A percentile compares a stretch with the other conserved stretches of the same genome.
phyloP scores from a whole-genome alignment of 1,140 invertebrate genomes.

The Oedothorax gibbosus region DNA sequence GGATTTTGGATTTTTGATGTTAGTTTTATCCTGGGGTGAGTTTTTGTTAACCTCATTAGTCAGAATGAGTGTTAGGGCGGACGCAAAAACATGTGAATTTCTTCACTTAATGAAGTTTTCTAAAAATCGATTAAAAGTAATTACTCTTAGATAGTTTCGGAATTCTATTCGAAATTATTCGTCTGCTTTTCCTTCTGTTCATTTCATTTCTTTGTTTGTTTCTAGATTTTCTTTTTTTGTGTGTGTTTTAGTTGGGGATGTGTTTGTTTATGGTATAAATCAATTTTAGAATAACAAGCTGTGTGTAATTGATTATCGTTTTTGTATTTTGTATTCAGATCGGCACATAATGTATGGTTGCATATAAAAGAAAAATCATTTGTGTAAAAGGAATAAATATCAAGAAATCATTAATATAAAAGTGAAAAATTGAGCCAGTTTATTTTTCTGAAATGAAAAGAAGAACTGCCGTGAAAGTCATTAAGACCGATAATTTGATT shows the following conservation, averaged over 20 bases:
- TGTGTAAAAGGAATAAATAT: not conserved
- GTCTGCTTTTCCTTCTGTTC: slow-evolving; percentile 16
- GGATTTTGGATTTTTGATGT: slow-evolving; percentile 17
- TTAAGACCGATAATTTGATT: too few relatives aligned
- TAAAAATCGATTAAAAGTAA: slow-evolving; percentile 57
- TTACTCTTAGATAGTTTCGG: slow-evolving; percentile 50
- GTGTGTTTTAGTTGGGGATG: not conserved
- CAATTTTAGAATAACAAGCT: slow-evolving; percentile 35
- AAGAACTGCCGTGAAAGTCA: too few relatives aligned
- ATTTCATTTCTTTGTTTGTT: slow-evolving; percentile 6
- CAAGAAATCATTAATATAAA: not conserved
- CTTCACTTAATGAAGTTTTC: slow-evolving; percentile 56
- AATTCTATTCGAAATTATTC: slow-evolving; percentile 52
- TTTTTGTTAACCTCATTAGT: slow-evolving; percentile 52
- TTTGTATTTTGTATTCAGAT: not conserved
- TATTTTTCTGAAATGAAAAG: too few relatives aligned
- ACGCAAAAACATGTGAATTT: slow-evolving; percentile 53
- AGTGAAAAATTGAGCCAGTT: too few relatives aligned
- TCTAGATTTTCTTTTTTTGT: slow-evolving; percentile 3
- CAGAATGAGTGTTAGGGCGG: slow-evolving; percentile 12
- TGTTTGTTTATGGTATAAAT: slow-evolving; percentile 44
- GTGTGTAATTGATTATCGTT: slow-evolving; percentile 6
- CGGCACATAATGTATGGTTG: too few relatives aligned
- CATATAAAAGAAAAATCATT: not conserved
- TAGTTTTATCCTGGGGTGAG: not conserved